Base-by-base conservation (phyloP, 2,797 vertebrate genomes). In the Notamacropus eugenii region DNA sequence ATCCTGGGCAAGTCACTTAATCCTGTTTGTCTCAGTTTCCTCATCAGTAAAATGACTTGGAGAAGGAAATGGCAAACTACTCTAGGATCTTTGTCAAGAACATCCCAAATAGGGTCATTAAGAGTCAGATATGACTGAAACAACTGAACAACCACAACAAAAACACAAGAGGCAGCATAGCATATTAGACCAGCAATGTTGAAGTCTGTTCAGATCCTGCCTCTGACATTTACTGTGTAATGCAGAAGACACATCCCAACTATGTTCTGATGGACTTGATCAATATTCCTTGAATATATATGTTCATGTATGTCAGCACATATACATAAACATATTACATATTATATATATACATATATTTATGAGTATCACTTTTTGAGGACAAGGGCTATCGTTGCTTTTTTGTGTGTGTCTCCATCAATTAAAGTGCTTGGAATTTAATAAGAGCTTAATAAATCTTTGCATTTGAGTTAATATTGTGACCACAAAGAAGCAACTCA, bases 1-100 rank as follows among this genome's bases (percentile, higher is more conserved):
- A 94, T 57, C 92, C 46, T 94, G 11, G 91, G 90, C 40, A 87
- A 92, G 9, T 93, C 92, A 28, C 56, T 95, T 90, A 91, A 52
- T 11, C 54, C 55, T 59, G 19, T 59, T 93, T n/a, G 34, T 56
- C 55, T 54, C 55, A 93, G 46, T 29, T 93, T 93, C 91, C 14
- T 93, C 54, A 55, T 90, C 6, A 92, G 16, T 96, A 92, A 94
- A n/a, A 95, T 34, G 50, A 54, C 6, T 9, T 82, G 40, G 40
- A 82, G 1, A 82, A 0, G 40, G 74, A 27, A 46, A 82, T 46
- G 22, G 22, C n/a, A 82, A 82, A 46, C 8, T 1, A 40, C 19
- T 19, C 62, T 16, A 82, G 8, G 1, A 82, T 46, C n/a, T 82
- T 82, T 82, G 19, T n/a, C n/a, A 82, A 82, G 67, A 82, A 82